phyloP scores from a whole-genome alignment of 2,797 vertebrate species.

The Coccyzus lansbergi region DNA sequence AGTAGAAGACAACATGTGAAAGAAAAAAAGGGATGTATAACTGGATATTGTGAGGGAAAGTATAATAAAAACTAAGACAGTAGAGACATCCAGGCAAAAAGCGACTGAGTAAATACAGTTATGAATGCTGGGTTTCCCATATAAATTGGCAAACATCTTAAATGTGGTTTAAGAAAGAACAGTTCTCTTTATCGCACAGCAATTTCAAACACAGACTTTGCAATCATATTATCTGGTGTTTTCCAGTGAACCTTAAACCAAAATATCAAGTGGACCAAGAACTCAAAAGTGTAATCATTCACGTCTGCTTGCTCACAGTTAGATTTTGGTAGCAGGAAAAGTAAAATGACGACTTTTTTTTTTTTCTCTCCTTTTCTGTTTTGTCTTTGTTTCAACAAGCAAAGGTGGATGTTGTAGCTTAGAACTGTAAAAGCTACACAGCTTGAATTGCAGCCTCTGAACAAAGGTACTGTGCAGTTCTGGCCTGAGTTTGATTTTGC shows the following conservation, averaged over 20 bases:
- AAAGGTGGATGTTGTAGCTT: background rate
- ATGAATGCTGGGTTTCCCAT: background rate
- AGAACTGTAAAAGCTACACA: slow-evolving; percentile 6
- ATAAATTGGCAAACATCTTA: background rate
- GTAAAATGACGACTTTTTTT: slow-evolving; percentile 37
- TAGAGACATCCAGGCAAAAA: background rate
- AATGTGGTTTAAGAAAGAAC: background rate
- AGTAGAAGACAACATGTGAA: background rate
- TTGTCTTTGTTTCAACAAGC: slow-evolving; percentile 13
- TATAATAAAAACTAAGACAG: background rate
- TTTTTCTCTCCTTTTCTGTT: background rate
- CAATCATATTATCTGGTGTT: slow-evolving; percentile 62
- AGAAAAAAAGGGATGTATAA: background rate
- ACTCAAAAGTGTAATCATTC: slow-evolving; percentile 40
- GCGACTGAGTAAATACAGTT: background rate
- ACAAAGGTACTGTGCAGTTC: slow-evolving; percentile 22
- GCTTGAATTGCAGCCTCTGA: slow-evolving; percentile 49
- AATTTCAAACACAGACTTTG: slow-evolving; percentile 47
- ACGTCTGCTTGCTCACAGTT: slow-evolving; percentile 37
- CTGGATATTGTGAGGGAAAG: slow-evolving; percentile 35
- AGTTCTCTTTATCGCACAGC: slow-evolving; percentile 31
- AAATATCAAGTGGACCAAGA: slow-evolving; percentile 34
- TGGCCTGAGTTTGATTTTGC: slow-evolving; percentile 55
- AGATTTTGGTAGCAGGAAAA: slow-evolving; percentile 48
- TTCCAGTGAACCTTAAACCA: slow-evolving; percentile 55